phyloP scores from a whole-genome alignment of 37 sponge, comb jelly and placozoan species.

The Diacarnus erythraeanus region DNA sequence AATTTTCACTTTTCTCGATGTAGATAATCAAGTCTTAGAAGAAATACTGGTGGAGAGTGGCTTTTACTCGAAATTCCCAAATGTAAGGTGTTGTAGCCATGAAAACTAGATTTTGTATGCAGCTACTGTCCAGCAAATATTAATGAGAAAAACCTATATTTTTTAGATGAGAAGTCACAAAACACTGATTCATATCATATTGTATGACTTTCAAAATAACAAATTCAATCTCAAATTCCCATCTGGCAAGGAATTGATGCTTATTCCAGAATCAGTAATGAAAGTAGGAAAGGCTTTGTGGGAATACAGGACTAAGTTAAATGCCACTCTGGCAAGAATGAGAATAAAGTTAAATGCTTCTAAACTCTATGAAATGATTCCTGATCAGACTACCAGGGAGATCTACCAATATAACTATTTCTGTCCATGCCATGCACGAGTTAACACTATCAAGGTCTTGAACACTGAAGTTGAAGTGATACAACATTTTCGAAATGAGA shows the following conservation, averaged over 20 bases:
- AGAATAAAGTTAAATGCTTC: conserved; percentile 45
- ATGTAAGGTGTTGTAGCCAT: no score
- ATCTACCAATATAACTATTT: neutral
- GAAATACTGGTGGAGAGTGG: conserved; percentile 61
- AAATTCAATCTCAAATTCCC: conserved; percentile 52
- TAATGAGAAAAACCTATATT: no score
- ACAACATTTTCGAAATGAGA: conserved; percentile 5
- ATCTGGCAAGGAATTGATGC: neutral
- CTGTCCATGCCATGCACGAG: conserved; percentile 41
- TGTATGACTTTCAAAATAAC: conserved; percentile 55
- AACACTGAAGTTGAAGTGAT: conserved; percentile 8
- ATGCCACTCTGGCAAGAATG: conserved; percentile 66
- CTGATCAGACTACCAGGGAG: neutral
- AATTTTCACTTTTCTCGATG: neutral
- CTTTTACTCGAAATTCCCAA: conserved; percentile 45
- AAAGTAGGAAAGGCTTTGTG: conserved; percentile 47
- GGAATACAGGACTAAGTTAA: conserved; percentile 58
- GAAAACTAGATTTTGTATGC: no score
- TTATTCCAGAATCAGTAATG: conserved; percentile 15
- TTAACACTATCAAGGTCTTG: conserved; percentile 19
- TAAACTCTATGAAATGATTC: conserved; percentile 36
- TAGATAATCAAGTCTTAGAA: conserved; percentile 41
- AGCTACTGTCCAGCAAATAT: no score
- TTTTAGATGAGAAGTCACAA: neutral
- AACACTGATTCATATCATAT: conserved; percentile 52